These are phyloP conservation scores for Girardinichthys multiradiatus DNA, from an alignment of 2,113 vertebrate genomes.

Conservation along the genomic window DNA sequence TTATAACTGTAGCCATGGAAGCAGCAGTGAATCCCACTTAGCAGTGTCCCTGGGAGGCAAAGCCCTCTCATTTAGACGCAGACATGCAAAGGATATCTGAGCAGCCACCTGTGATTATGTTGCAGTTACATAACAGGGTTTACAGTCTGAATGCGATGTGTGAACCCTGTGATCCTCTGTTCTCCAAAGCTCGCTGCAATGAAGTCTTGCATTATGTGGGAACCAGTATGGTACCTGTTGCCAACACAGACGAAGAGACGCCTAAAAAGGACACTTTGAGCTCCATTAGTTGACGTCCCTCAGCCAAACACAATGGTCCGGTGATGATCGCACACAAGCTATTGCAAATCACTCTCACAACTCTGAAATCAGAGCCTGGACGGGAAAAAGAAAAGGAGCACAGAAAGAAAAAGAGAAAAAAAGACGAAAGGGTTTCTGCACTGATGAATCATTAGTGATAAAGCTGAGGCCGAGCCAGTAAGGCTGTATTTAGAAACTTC, in stretches of 20 bases:
- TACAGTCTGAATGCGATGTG: slow-evolving; percentile 47
- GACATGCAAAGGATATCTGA: slow-evolving; percentile 65
- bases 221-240: slow-evolving; percentile 64
- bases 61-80: slow-evolving; percentile 67
- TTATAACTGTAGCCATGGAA: slow-evolving; percentile 71
- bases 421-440: slow-evolving; percentile 51
- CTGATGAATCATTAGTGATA: slow-evolving; percentile 78
- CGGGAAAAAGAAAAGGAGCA: slow-evolving; percentile 35
- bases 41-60: slow-evolving; percentile 56
- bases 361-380: slow-evolving; percentile 69
- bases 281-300: slow-evolving; percentile 60
- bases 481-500: slow-evolving; percentile 77
- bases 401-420: slow-evolving; percentile 23
- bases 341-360: slow-evolving; percentile 62
- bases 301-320: slow-evolving; percentile 66
- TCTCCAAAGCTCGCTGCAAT: slow-evolving; percentile 36
- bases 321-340: slow-evolving; percentile 71
- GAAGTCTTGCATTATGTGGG: slow-evolving; percentile 51
- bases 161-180: slow-evolving; percentile 70
- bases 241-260: slow-evolving; percentile 45
- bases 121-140: slow-evolving; percentile 65
- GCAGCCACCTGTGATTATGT: slow-evolving; percentile 73
- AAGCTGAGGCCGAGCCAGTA: slow-evolving; percentile 66
- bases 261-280: slow-evolving; percentile 57
- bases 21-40: slow-evolving; percentile 63